phyloP scores from a whole-genome alignment of 2,113 vertebrate genomes.

The Cariama cristata region DNA sequence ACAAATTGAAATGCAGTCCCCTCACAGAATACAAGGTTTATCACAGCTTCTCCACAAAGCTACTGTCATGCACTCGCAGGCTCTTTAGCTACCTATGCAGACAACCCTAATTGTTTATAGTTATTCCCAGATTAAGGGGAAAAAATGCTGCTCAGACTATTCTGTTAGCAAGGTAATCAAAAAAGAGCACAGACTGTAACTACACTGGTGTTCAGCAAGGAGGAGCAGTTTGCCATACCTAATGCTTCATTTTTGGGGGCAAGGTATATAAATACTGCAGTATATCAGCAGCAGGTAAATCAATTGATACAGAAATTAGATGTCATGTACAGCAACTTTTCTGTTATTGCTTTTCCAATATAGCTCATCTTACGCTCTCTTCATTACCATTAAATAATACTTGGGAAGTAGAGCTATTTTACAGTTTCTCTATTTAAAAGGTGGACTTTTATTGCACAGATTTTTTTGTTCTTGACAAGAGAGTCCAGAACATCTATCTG shows the following conservation, averaged over 20 bases:
- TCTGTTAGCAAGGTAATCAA: not conserved
- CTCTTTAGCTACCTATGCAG: not conserved
- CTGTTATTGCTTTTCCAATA: constrained; percentile 70
- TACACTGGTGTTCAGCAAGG: not conserved
- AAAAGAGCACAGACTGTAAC: not conserved
- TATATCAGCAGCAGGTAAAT: constrained; percentile 49
- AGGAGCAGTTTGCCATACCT: not conserved
- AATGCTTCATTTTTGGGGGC: constrained; percentile 32
- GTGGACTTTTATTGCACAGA: not conserved
- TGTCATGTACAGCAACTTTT: constrained; percentile 53
- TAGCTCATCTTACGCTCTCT: not conserved
- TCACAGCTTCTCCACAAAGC: not conserved
- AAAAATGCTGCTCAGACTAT: not conserved
- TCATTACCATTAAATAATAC: constrained; percentile 62
- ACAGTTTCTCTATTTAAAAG: constrained; percentile 35
- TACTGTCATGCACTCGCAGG: not conserved
- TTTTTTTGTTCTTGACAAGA: not conserved
- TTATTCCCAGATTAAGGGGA: not conserved
- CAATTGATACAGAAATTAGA: constrained; percentile 65
- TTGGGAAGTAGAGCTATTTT: constrained; percentile 12
- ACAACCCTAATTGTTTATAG: not conserved
- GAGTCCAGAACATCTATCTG: not conserved
- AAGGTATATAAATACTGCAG: not conserved
- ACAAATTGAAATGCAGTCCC: not conserved
- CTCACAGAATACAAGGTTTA: not conserved